phyloP scores from a whole-genome alignment of 2,113 vertebrate species.

The Mormyrus lacerda region DNA sequence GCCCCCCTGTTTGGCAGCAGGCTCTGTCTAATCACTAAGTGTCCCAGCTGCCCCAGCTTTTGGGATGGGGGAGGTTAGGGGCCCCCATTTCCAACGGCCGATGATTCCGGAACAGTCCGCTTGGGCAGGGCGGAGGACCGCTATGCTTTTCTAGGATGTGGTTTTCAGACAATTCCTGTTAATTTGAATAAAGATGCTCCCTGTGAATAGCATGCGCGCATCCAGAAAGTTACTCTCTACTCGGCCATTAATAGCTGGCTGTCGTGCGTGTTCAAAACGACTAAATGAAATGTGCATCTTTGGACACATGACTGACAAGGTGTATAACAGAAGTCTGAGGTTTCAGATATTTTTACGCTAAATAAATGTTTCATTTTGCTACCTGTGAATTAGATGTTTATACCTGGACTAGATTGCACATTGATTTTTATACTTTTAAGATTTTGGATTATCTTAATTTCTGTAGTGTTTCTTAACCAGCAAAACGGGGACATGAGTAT shows the following conservation, averaged over 20 bases:
- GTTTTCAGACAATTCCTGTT: not conserved
- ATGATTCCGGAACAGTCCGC: not conserved
- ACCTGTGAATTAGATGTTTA: not conserved
- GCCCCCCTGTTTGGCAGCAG: not conserved
- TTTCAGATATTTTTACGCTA: not conserved
- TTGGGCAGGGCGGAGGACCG: not conserved
- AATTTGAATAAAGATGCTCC: not conserved
- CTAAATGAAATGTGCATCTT: not conserved
- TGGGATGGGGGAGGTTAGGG: not conserved
- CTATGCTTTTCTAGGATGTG: not conserved
- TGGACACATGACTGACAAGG: not conserved
- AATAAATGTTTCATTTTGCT: not conserved
- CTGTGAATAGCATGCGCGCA: not conserved
- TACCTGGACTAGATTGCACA: not conserved
- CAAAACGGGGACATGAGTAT: not conserved
- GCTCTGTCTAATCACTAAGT: not conserved
- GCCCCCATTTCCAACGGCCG: not conserved
- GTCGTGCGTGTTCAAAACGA: not conserved
- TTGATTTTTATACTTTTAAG: not conserved
- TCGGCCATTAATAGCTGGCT: not conserved
- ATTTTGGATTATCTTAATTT: not conserved
- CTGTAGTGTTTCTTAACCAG: not conserved
- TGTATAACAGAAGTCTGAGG: not conserved
- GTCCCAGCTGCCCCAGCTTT: not conserved
- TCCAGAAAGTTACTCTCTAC: not conserved